Evolutionary conservation across 92 coral and sea anemone genomes (phyloP), one percentile per base, ranked within the genome.

Genomic region (Heteractis magnifica): DNA sequence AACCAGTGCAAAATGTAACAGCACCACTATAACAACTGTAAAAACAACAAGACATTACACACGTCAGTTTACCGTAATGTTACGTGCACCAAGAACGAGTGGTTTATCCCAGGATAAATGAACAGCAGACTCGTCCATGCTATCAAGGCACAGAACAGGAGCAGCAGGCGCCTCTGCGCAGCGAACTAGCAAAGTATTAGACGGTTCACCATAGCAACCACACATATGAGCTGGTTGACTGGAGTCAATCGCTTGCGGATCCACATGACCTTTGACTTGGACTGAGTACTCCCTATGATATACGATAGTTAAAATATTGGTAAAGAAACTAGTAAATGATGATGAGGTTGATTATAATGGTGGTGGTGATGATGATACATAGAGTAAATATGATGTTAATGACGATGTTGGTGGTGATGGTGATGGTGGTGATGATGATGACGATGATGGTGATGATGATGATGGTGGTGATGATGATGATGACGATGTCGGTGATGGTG

Each of bases 161-260:
- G 86, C 62, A 15, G 86, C 53, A 5, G 95, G 88, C 34, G 86
- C 88, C 11, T 87, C 89, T 19, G 90, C 87, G 77, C 92, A 91
- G 52, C 75, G 65, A 21, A 93, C 83, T 20, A 82, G 84, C 19
- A 93, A 82, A 48, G 77, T 13, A 52, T 93, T 93, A 10, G 95
- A 93, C 59, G 76, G 86, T 2, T 87, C 83, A 72, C 98, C 92
- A 77, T 87, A 91, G 89, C 93, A 93, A 75, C 98, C 94, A 87
- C 98, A 93, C 77, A 89, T 80, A 76, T 82, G 84, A 41, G 82
- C 51, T 10, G 82, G 85, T 8, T 64, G 80, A 5, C 74, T 81
- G 78, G 68, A 71, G 10, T 84, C 90, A 82, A 85, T 78, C 65
- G 60, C 65, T 79, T 77, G 88, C 14, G 98, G 93, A 71, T 79